These are phyloP conservation scores for Ichneumoninae sp. DNA, from an alignment of 2,888 invertebrate genomes.

Conservation along the genomic window DNA sequence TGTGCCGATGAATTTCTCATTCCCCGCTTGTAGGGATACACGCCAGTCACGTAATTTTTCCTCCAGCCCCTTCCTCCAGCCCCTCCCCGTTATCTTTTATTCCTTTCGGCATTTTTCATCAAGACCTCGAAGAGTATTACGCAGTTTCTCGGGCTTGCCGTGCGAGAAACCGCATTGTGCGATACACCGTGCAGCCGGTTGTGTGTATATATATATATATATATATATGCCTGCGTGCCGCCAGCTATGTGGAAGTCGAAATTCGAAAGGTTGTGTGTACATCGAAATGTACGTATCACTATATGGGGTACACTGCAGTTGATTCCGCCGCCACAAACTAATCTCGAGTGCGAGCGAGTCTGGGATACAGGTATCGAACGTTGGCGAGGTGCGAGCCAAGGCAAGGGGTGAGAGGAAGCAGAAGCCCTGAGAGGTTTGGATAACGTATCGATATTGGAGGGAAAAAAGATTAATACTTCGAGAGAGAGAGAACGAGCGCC, in stretches of 20 bases:
- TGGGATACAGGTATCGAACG: constrained; percentile 39
- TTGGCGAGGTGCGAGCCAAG: constrained; percentile 47
- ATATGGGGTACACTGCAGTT: constrained; percentile 57
- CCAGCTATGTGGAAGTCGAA: constrained; percentile 39
- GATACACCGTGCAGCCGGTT: background rate
- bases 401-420: constrained; percentile 41
- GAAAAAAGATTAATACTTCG: constrained; percentile 75
- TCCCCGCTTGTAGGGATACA: background rate
- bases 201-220: constrained; percentile 6
- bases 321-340: constrained; percentile 73
- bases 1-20: constrained; percentile 19
- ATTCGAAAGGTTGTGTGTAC: constrained; percentile 47
- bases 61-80: background rate
- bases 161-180: constrained; percentile 16
- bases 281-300: constrained; percentile 36
- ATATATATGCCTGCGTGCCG: constrained; percentile 37
- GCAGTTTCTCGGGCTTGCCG: constrained; percentile 23
- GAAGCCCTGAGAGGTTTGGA: constrained; percentile 73
- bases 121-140: constrained; percentile 3
- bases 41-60: constrained; percentile 14
- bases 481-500: constrained; percentile 18
- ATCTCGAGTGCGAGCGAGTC: constrained; percentile 70
- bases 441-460: constrained; percentile 75
- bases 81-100: background rate
- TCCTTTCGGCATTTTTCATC: constrained; percentile 39